Conservation (phyloP, 2,888 invertebrate genomes). For the Drosophila tripunctata region DNA sequence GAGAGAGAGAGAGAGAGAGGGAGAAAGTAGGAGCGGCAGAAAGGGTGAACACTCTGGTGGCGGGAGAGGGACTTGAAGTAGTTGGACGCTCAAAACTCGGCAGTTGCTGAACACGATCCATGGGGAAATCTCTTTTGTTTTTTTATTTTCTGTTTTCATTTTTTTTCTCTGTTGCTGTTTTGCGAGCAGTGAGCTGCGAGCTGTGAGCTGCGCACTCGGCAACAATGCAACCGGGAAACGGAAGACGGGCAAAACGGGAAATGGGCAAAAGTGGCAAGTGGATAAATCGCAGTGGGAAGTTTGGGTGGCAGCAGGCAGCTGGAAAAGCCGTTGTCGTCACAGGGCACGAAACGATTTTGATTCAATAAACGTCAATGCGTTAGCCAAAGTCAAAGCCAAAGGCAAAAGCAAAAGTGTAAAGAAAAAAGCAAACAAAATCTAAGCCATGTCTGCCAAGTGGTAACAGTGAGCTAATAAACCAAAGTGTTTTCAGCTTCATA, state of each 20-base stretch:
- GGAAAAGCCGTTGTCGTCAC: constrained; percentile 39
- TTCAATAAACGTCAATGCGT: constrained; percentile 75
- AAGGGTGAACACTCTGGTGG: constrained; percentile 2
- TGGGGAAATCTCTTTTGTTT: constrained; percentile 71
- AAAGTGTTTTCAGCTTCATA: constrained; percentile 56
- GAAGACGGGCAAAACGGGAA: constrained; percentile 3
- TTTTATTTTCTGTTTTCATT: constrained; percentile 30
- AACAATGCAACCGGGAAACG: constrained; percentile 47
- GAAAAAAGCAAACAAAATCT: too few relatives aligned
- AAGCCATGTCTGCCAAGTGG: constrained; percentile 31
- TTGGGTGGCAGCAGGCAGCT: constrained; percentile 4
- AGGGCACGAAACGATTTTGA: constrained; percentile 64
- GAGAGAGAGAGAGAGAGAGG: neutral
- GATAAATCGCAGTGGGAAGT: constrained; percentile 17
- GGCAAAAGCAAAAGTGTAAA: too few relatives aligned
- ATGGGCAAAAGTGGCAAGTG: constrained; percentile 7
- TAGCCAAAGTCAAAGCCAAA: too few relatives aligned
- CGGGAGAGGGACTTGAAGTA: constrained; percentile 4
- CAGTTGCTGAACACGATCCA: constrained; percentile 68
- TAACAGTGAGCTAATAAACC: constrained; percentile 66
- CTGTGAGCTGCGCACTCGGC: constrained; percentile 18
- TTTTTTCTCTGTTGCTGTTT: constrained; percentile 14
- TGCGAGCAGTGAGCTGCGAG: too few relatives aligned
- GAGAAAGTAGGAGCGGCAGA: neutral
- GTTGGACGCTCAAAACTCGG: constrained; percentile 45